phyloP scores from a whole-genome alignment of 1,140 invertebrate species.

The Danaus plexippus region DNA sequence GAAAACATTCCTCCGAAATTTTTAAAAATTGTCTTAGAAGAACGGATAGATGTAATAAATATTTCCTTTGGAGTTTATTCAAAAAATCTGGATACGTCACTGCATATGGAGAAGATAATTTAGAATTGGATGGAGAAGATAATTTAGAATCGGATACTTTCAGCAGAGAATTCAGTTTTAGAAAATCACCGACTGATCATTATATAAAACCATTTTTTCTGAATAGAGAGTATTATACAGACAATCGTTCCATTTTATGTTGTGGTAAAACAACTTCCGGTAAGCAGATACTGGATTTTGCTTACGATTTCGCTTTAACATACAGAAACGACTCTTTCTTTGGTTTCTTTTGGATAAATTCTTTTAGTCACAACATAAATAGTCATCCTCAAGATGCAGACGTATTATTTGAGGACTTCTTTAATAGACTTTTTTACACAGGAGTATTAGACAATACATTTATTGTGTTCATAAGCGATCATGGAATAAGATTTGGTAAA shows the following conservation, averaged over 20 bases:
- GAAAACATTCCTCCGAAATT: constrained; percentile 68
- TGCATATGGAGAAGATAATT: constrained; percentile 62
- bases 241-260: constrained; percentile 62
- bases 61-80: constrained; percentile 55
- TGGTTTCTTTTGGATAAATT: constrained; percentile 81
- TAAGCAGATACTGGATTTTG: constrained; percentile 74
- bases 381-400: constrained; percentile 76
- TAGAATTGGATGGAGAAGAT: constrained; percentile 58
- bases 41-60: constrained; percentile 62
- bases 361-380: constrained; percentile 77
- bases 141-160: constrained; percentile 55
- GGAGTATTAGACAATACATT: constrained; percentile 73
- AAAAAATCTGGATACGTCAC: constrained; percentile 57
- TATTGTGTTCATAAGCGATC: constrained; percentile 88
- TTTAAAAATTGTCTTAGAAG: constrained; percentile 70
- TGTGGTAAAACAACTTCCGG: constrained; percentile 72
- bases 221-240: constrained; percentile 65
- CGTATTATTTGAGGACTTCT: constrained; percentile 67
- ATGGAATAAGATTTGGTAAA: constrained; percentile 86
- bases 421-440: constrained; percentile 69
- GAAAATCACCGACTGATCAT: constrained; percentile 77
- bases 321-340: constrained; percentile 75
- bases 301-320: constrained; percentile 74
- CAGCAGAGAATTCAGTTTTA: constrained; percentile 43
- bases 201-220: constrained; percentile 80